A percentile compares a stretch with the other conserved stretches of the same genome.
Conservation (phyloP, 2,888 invertebrate species). For the Microdon myrmicae region DNA sequence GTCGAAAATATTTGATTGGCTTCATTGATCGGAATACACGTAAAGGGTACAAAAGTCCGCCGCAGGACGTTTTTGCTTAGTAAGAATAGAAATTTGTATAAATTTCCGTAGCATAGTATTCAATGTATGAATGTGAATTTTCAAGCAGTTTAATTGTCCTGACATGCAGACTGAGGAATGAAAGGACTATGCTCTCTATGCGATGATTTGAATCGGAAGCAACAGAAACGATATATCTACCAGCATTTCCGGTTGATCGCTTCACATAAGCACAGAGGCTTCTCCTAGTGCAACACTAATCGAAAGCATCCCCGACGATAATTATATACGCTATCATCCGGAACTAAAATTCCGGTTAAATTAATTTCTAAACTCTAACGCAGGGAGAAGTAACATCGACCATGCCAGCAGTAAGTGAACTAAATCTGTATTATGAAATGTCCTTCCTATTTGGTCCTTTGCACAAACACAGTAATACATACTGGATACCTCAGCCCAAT, state of each 20-base stretch:
- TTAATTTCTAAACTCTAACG: conserved; percentile 37
- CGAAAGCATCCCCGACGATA: conserved; percentile 29
- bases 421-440: conserved; percentile 29
- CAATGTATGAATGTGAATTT: conserved; percentile 9
- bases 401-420: background rate
- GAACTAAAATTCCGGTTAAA: conserved; percentile 44
- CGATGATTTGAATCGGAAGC: background rate
- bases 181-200: too few species aligned
- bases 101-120: background rate
- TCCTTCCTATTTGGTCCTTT: too few species aligned
- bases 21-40: conserved; percentile 61
- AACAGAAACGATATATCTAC: too few species aligned
- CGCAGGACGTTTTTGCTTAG: too few species aligned
- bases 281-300: background rate
- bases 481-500: too few species aligned
- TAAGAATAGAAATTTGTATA: conserved; percentile 12
- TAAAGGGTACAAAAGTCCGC: conserved; percentile 42
- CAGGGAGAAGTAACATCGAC: conserved; percentile 7
- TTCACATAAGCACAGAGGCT: too few species aligned
- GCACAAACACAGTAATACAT: too few species aligned
- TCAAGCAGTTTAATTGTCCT: conserved; percentile 3
- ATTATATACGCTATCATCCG: conserved; percentile 39
- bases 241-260: too few species aligned
- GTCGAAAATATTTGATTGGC: conserved; percentile 59
- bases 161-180: too few species aligned